Evolutionary conservation across 2,113 vertebrate species (phyloP).

Genomic region (Macrotus californicus): DNA sequence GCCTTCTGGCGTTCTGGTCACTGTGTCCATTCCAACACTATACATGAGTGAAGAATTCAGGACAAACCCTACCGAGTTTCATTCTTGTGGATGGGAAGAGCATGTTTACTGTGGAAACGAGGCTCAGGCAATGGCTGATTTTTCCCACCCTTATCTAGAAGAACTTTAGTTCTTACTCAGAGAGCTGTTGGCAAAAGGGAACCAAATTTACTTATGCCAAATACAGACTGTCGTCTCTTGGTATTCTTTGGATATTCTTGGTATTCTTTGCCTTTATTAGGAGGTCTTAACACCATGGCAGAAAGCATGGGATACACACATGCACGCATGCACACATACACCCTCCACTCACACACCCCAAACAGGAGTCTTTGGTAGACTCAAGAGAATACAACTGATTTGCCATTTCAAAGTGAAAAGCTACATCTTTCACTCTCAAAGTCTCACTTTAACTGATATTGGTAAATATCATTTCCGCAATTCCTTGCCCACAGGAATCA

Average conservation of each 20-base stretch:
- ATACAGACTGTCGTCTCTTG: neutral
- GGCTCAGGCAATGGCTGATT: neutral
- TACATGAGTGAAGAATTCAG: neutral
- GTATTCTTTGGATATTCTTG: constrained; percentile 59
- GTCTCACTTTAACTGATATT: neutral
- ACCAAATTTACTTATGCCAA: constrained; percentile 36
- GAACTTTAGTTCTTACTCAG: constrained; percentile 36
- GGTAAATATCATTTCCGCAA: neutral
- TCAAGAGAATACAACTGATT: constrained; percentile 58
- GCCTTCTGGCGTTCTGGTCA: neutral
- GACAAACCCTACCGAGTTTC: neutral
- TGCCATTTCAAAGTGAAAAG: constrained; percentile 41
- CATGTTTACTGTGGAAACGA: neutral
- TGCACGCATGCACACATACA: neutral
- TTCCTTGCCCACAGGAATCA: constrained; percentile 29
- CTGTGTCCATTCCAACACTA: neutral
- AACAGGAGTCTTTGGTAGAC: constrained; percentile 75
- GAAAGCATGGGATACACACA: neutral
- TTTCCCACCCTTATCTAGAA: neutral
- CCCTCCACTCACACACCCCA: constrained; percentile 57
- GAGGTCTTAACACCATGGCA: constrained; percentile 46
- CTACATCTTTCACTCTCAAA: neutral
- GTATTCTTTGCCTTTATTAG: constrained; percentile 48
- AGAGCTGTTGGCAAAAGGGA: constrained; percentile 50
- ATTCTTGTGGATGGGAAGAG: neutral